Evolutionary conservation across 1,140 invertebrate genomes (phyloP).

Genomic region (Potamilus streckersoni): DNA sequence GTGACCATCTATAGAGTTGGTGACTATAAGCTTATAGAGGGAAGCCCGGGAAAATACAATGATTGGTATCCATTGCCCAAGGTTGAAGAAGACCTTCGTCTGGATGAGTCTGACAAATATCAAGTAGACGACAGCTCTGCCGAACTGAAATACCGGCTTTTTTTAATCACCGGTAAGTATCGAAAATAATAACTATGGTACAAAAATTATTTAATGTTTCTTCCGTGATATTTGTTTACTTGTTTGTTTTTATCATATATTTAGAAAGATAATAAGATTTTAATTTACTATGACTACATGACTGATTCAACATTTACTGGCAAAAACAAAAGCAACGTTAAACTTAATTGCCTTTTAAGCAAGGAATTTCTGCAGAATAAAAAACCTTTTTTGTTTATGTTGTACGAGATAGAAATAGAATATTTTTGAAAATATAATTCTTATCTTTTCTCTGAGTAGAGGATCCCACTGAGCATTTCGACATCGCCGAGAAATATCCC

Average conservation of each 20-base stretch:
- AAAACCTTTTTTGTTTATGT: neutral
- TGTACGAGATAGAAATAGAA: neutral
- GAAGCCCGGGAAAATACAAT: constrained; percentile 31
- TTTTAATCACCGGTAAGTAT: neutral
- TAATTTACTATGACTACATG: neutral
- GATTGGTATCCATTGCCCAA: constrained; percentile 32
- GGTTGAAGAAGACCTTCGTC: constrained; percentile 15
- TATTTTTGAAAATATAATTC: neutral
- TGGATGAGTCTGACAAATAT: constrained; percentile 9
- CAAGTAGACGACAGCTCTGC: constrained; percentile 16
- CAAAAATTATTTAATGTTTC: constrained; percentile 11
- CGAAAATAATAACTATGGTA: constrained; percentile 14
- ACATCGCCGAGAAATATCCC: constrained; percentile 11
- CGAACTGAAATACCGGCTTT: neutral
- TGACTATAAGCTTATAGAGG: constrained; percentile 36
- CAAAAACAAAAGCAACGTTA: neutral
- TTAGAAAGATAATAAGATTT: neutral
- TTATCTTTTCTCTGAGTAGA: constrained; percentile 5
- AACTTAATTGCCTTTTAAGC: neutral
- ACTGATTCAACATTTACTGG: neutral
- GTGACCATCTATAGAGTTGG: constrained; percentile 16
- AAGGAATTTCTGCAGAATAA: neutral
- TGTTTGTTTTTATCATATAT: constrained; percentile 2
- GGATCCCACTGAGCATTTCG: constrained; percentile 18
- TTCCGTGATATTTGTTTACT: neutral